Conservation (phyloP, 2,888 invertebrate species). For the Palloptera scutellata region DNA sequence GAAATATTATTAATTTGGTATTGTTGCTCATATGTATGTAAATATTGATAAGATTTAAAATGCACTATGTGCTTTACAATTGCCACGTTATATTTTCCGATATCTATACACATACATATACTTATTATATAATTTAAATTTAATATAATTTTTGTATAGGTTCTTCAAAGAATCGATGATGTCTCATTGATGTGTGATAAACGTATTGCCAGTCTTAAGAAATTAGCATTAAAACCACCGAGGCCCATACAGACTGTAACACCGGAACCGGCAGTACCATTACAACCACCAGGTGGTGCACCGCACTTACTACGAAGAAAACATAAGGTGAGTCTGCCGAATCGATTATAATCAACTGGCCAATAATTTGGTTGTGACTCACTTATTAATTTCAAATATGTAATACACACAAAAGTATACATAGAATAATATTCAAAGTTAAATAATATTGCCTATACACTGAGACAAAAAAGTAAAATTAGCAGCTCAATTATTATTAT, state of each 20-base stretch:
- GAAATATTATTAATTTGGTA: too few species aligned
- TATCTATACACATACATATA: too few species aligned
- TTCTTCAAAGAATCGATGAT: conserved; percentile 91
- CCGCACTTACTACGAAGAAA: conserved; percentile 63
- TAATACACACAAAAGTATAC: too few species aligned
- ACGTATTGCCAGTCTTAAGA: conserved; percentile 76
- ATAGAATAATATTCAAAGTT: too few species aligned
- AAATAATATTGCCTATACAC: too few species aligned
- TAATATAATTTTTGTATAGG: conserved; percentile 66
- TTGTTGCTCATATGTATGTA: too few species aligned
- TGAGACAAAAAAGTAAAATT: too few species aligned
- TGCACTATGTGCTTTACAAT: too few species aligned
- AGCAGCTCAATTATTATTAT: too few species aligned
- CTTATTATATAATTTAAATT: too few species aligned
- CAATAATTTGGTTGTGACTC: neutral
- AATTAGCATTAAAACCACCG: conserved; percentile 75
- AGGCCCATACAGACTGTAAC: conserved; percentile 83
- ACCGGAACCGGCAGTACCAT: conserved; percentile 74
- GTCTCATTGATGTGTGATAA: conserved; percentile 93
- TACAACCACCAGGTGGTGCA: conserved; percentile 69
- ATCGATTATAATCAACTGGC: neutral
- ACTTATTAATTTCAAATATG: neutral
- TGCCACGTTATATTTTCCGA: too few species aligned
- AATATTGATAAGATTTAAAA: too few species aligned
- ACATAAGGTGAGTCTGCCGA: conserved; percentile 56